phyloP scores from a whole-genome alignment of 2,797 vertebrate genomes.

The Onychomys torridus region DNA sequence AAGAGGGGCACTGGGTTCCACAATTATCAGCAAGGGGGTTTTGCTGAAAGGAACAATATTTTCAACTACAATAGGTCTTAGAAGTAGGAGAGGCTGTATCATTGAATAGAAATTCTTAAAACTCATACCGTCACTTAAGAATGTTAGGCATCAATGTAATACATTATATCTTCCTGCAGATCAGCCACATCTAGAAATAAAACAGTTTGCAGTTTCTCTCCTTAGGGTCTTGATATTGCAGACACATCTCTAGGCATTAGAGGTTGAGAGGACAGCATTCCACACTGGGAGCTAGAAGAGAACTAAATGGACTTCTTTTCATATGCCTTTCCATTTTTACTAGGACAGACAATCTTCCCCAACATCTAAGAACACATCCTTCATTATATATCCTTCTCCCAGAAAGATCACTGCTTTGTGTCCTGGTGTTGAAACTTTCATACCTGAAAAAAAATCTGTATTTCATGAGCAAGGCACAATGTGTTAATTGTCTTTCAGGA shows the following conservation, averaged over 20 bases:
- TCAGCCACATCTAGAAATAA: neutral
- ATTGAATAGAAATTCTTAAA: neutral
- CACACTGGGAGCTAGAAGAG: neutral
- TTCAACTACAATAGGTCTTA: neutral
- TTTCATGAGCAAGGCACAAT: neutral
- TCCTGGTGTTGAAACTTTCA: fast-evolving
- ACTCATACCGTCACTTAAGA: neutral
- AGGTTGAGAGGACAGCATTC: neutral
- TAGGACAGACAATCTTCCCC: neutral
- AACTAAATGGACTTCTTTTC: neutral
- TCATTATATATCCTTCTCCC: neutral
- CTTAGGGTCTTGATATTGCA: neutral
- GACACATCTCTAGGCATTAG: neutral
- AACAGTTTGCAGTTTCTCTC: neutral
- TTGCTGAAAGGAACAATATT: neutral
- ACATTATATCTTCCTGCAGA: neutral
- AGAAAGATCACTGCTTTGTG: neutral
- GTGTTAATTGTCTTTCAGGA: neutral
- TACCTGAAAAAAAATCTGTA: neutral
- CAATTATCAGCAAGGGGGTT: neutral
- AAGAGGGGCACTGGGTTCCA: neutral
- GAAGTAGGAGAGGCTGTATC: neutral
- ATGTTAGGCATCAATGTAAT: neutral
- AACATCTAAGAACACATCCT: neutral
- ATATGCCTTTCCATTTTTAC: neutral